Base-by-base conservation (phyloP, 2,797 vertebrate genomes). In the Gastrophryne carolinensis region DNA sequence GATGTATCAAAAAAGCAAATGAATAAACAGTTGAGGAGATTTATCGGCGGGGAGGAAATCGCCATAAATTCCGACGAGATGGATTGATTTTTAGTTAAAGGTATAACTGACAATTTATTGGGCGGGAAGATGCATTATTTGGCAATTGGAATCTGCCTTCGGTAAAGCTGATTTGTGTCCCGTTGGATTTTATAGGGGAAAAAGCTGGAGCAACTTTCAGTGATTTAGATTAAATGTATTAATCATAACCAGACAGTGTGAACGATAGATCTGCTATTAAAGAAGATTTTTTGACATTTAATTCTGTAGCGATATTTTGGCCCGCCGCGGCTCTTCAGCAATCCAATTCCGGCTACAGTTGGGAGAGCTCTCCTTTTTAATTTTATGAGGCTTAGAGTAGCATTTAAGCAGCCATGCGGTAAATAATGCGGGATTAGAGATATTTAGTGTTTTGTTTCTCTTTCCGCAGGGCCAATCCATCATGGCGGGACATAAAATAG, bases 41-140 rank as follows among this genome's bases (percentile, higher is more conserved):
- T 97, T 98, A 98, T 96, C 93, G 93, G 93, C 89, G 86, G 90
- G 93, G 89, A 86, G 90, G n/a, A 92, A 92, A 95, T 96, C 88
- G 96, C 89, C 94, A 95, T 97, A 96, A 98, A 98, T 97, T 92
- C 93, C 91, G 89, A 90, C 92, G 91, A 94, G 95, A 95, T 96
- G 92, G 95, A 98, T 98, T 92, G 95, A 97, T 97, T 98, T 67
- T 97, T 98, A 94, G 95, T 96, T 96, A 95, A 95, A 95, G 94
- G 93, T 96, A 94, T 95, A 95, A 94, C 93, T 95, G 95, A 97
- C 95, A 97, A 97, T 98, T 98, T 97, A 98, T 97, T 92, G 94
- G 93, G 94, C 89, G 92, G 92, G 94, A 97, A 98, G 95, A 97
- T 95, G 95, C 96, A 98, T 98, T 97, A 97, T 98, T 98, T 97